Conservation (phyloP, 1,140 invertebrate genomes). For the Ladona fulva region DNA sequence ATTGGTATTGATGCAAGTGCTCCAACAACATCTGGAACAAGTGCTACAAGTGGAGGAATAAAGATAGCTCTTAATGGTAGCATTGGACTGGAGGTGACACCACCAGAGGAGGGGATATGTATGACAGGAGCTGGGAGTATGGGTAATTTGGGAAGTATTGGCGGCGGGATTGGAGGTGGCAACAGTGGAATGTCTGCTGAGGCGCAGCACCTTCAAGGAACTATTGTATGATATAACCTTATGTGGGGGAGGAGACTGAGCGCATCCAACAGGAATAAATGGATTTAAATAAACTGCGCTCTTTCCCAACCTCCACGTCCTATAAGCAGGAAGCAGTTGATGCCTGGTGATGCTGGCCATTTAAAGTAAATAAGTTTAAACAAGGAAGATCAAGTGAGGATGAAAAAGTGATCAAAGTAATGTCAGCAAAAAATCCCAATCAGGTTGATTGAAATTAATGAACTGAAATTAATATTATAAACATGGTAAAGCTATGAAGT, state of each 20-base stretch:
- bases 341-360: no score
- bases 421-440: no score
- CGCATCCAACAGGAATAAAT: constrained; percentile 56
- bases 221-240: constrained; percentile 86
- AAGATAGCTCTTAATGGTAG: constrained; percentile 77
- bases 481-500: background rate
- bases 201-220: constrained; percentile 70
- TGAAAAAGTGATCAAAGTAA: no score
- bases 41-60: constrained; percentile 40
- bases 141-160: constrained; percentile 12
- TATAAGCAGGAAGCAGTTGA: background rate
- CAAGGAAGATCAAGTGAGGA: no score
- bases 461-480: background rate
- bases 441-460: no score
- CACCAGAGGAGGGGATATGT: constrained; percentile 57
- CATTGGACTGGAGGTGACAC: constrained; percentile 75
- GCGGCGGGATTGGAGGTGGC: background rate
- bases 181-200: constrained; percentile 36
- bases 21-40: constrained; percentile 23
- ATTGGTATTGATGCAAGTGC: constrained; percentile 44
- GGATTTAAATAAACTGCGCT: constrained; percentile 40
- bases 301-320: constrained; percentile 3
- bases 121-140: constrained; percentile 10
- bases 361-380: no score
- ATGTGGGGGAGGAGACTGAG: constrained; percentile 75